Base-by-base conservation (phyloP, 2,113 vertebrate species). In the Cheirogaleus medius region DNA sequence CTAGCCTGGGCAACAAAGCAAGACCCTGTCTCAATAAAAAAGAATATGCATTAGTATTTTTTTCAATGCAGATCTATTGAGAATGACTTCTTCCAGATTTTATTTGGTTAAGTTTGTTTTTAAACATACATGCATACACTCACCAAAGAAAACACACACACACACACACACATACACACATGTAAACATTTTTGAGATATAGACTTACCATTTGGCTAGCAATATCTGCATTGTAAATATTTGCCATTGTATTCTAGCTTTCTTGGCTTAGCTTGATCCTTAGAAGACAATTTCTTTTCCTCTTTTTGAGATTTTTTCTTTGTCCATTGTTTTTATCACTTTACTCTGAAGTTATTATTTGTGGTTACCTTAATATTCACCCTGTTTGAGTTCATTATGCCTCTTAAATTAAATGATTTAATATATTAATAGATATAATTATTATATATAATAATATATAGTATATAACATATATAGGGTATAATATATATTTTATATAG, bases 81-180 rank as follows among this genome's bases (percentile, higher is more conserved):
- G 42, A 13, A 82, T 69, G 49, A 78, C 44, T 64, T 90, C 7
- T 77, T 88, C 77, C n/a, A 63, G 44, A 54, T 80, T 56, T 92
- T 88, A 42, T 95, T 64, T 82, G 5, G 29, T 66, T 77, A 49
- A 83, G 39, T 56, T 34, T 87, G 20, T 39, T 96, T 68, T 58
- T 83, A 76, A 17, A 44, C 32, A 76, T 4, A 42, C 14, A 54
- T 0, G 4, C 0, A 12, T 14, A 5, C 2, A 74, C 10, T 37
- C 18, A 71, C 32, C 52, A 12, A 58, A 25, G 15, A 39, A 29
- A 1, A 44, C 34, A 34, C 10, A 49, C 34, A 10, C 29, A 47
- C 20, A 4, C 29, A 18, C 34, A 9, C 15, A 4, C 25, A 18
- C 34, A 7, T 25, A 34, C 37, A 42, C 29, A 23, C 12, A 21